phyloP scores from a whole-genome alignment of 2,113 vertebrate genomes.

The Lophotis ruficrista region DNA sequence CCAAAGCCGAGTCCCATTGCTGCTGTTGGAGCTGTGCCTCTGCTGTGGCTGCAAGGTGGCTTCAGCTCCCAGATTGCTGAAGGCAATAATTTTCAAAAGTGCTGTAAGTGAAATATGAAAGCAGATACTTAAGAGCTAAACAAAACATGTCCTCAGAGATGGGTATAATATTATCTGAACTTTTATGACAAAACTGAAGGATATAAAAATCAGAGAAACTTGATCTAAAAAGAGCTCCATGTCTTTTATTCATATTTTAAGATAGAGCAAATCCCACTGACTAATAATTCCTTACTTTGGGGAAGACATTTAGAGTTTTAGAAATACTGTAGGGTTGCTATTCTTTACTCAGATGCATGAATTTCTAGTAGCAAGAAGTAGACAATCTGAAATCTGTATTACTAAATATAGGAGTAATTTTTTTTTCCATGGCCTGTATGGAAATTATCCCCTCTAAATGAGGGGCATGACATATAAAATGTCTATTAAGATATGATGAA shows the following conservation, averaged over 20 bases:
- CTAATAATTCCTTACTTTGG: neutral
- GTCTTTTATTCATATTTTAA: neutral
- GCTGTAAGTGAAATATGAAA: neutral
- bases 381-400: neutral
- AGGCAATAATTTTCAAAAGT: neutral
- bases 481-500: conserved; percentile 13
- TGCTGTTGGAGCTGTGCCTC: neutral
- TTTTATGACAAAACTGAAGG: neutral
- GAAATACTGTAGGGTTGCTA: neutral
- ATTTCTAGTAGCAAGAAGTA: neutral
- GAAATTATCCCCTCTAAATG: neutral
- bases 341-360: neutral
- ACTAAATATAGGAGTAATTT: neutral
- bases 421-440: neutral
- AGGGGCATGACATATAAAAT: conserved; percentile 1
- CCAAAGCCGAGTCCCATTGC: neutral
- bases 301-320: neutral
- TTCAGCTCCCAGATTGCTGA: neutral
- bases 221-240: no score
- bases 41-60: neutral
- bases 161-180: neutral
- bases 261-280: neutral
- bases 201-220: conserved; percentile 13
- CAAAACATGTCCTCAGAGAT: neutral
- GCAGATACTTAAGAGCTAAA: neutral